These are phyloP conservation scores for Strigamia maritima DNA, from an alignment of 2,888 invertebrate genomes.

Conservation along the genomic window DNA sequence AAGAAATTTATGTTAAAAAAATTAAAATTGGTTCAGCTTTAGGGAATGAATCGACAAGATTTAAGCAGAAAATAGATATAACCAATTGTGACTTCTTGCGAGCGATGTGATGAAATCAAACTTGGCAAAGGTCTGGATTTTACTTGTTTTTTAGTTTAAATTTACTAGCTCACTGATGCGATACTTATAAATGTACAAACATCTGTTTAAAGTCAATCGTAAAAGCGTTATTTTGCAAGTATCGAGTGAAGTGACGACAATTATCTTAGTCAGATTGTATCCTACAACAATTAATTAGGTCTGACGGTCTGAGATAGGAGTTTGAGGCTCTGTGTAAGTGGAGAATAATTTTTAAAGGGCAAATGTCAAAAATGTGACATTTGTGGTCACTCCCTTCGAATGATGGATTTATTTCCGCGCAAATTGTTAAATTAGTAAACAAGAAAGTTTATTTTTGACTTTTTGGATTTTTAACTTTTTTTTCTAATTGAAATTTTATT, in stretches of 20 bases:
- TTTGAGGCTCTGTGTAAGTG: background rate
- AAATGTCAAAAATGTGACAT: constrained; percentile 15
- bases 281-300: background rate
- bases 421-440: background rate
- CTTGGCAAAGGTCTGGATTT: background rate
- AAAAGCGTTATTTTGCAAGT: background rate
- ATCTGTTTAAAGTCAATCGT: background rate
- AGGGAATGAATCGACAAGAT: constrained; percentile 11
- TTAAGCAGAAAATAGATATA: constrained; percentile 22
- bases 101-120: background rate
- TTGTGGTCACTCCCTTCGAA: background rate
- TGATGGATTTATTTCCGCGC: background rate
- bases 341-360: constrained; percentile 2
- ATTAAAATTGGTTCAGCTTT: background rate
- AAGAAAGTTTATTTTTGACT: background rate
- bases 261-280: background rate
- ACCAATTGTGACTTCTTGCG: constrained; percentile 2
- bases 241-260: background rate
- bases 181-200: background rate
- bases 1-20: too few relatives aligned
- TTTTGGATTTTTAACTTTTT: too few relatives aligned
- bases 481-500: background rate
- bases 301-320: background rate
- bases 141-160: background rate
- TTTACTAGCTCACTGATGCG: background rate